Base-by-base conservation (phyloP, 2,888 invertebrate species). In the Muschampia plurimacula region DNA sequence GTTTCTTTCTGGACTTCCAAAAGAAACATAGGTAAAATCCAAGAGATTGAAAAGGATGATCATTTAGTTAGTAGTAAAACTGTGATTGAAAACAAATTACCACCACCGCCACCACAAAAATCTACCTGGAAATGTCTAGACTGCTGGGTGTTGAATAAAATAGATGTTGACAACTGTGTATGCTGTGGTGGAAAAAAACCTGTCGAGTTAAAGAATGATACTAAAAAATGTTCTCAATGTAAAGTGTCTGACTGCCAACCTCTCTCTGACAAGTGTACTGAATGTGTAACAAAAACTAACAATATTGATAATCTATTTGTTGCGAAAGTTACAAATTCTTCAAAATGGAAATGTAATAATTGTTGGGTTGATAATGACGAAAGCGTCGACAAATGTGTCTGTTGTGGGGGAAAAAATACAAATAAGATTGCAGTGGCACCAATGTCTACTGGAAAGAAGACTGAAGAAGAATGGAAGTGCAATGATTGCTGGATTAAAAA, bases 401-500 rank as follows among this genome's bases (percentile, higher is more conserved):
- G 87, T 74, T 89, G 89, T 75, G 83, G 85, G 15, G 77, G 72
- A 3, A 79, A 46, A 10, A 89, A 85, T 49, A 76, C 84, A 10
- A 82, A 74, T 10, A 72, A 70, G 6, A 36, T 36, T 36, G 5
- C 32, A 44, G n/a, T 3, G 75, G 75, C 39, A 66, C 60, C 46
- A 32, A n/a, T 36, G 7, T 49, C 3, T 39, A 22, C 68, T 52
- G 57, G 72, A 67, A 75, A 68, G 52, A 75, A 52, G 15, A 60
- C 36, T 13, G 76, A 75, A 22, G 74, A 60, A 62, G 81, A 83
- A 28, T 88, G 88, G 86, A 84, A 82, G 74, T 88, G 89, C 78
- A 79, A 81, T n/a, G 82, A 84, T 57, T 89, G 90, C 73, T 86
- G 86, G 84, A 82, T 89, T 59, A 81, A 79, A 72, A 91, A 91